Evolutionary conservation across 1,140 invertebrate species (phyloP).

Genomic region (honey bee (Apis mellifera)): Amel_HAv3.1 CM009932.2:13637501-13638000

Average conservation of each 20-base stretch:
- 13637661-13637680: slow-evolving; percentile 46
- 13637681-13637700: slow-evolving; percentile 22
- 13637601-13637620: background rate
- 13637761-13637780: slow-evolving; percentile 10
- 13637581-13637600: background rate
- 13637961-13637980: no score
- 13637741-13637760: slow-evolving; percentile 1
- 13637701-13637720: slow-evolving; percentile 9
- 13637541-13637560: no score
- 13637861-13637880: no score
- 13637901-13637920: no score
- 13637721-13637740: no score
- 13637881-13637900: no score
- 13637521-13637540: slow-evolving; percentile 85
- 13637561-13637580: background rate
- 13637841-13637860: background rate
- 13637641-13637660: no score
- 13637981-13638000: no score
- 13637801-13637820: slow-evolving; percentile 32
- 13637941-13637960: no score
- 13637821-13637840: slow-evolving; percentile 19
- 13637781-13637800: slow-evolving; percentile 6
- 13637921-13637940: no score
- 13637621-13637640: background rate
- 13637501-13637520: slow-evolving; percentile 87